phyloP scores from a whole-genome alignment of 1,140 invertebrate species.

The Neocloeon triangulifer region DNA sequence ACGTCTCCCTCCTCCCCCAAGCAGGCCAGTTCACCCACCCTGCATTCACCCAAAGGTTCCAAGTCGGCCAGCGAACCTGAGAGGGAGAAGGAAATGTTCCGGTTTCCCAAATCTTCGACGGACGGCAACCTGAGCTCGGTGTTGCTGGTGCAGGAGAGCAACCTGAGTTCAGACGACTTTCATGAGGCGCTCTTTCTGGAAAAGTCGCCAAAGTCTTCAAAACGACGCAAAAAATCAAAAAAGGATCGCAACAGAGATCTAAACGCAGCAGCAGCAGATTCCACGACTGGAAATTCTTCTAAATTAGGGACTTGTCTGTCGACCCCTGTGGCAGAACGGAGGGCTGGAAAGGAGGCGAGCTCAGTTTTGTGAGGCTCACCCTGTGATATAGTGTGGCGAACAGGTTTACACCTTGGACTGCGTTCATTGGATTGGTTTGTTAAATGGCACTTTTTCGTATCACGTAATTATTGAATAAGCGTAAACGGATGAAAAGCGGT shows the following conservation, averaged over 20 bases:
- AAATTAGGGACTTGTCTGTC: no score
- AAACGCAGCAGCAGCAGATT: no score
- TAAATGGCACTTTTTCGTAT: no score
- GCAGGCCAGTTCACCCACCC: conserved; percentile 2
- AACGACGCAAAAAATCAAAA: conserved; percentile 9
- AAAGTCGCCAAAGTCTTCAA: conserved; percentile 20
- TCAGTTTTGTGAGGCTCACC: no score
- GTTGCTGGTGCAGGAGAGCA: conserved; percentile 30
- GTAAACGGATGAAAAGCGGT: no score
- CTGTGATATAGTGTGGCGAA: no score
- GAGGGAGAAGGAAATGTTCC: conserved; percentile 25
- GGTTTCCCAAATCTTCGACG: conserved; percentile 30
- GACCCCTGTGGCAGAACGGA: no score
- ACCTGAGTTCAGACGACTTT: conserved; percentile 33
- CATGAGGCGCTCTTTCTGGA: conserved; percentile 32
- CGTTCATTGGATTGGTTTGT: no score
- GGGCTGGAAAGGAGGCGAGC: no score
- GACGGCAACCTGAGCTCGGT: conserved; percentile 31
- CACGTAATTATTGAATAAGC: no score
- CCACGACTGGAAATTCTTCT: no score
- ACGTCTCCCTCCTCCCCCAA: conserved; percentile 1
- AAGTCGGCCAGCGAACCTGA: conserved; percentile 27
- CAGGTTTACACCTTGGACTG: no score
- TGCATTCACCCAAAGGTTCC: conserved; percentile 14
- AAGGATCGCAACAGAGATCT: conserved; percentile 10